Percentiles rank a stretch among this genome's conserved stretches.
Evolutionary conservation across 2,888 invertebrate genomes (phyloP).

Genomic region (Sphaerophoria rueppellii): DNA sequence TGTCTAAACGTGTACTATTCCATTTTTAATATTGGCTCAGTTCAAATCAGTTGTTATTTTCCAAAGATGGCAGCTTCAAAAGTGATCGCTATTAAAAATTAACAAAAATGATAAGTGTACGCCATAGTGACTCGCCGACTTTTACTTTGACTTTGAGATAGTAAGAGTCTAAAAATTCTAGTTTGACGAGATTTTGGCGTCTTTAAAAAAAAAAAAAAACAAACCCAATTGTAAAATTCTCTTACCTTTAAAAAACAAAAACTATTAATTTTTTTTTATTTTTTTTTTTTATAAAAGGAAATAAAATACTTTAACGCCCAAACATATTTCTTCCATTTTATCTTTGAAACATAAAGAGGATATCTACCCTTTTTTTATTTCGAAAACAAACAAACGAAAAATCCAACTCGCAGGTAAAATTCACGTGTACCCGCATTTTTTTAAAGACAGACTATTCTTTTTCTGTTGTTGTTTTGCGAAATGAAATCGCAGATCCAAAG

Average conservation of each 20-base stretch:
- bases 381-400: not conserved
- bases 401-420: slow-evolving; percentile 16
- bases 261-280: too few species aligned
- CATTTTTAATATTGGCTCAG: too few species aligned
- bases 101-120: slow-evolving; percentile 8
- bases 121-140: not conserved
- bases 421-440: slow-evolving; percentile 35
- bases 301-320: slow-evolving; percentile 40
- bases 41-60: not conserved
- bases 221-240: too few species aligned
- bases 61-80: not conserved
- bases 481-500: slow-evolving; percentile 49
- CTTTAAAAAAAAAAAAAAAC: too few species aligned
- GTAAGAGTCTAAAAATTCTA: too few species aligned
- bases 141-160: not conserved
- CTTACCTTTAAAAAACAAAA: slow-evolving; percentile 2
- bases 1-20: too few species aligned
- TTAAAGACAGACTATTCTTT: not conserved
- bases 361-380: slow-evolving; percentile 39
- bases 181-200: too few species aligned
- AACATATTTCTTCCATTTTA: slow-evolving; percentile 33
- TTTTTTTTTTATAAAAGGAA: too few species aligned
- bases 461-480: slow-evolving; percentile 13
- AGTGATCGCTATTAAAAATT: not conserved
- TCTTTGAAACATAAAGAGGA: slow-evolving; percentile 40